Base-by-base conservation (phyloP, 2,888 invertebrate species). In the Leucophora obtusa region DNA sequence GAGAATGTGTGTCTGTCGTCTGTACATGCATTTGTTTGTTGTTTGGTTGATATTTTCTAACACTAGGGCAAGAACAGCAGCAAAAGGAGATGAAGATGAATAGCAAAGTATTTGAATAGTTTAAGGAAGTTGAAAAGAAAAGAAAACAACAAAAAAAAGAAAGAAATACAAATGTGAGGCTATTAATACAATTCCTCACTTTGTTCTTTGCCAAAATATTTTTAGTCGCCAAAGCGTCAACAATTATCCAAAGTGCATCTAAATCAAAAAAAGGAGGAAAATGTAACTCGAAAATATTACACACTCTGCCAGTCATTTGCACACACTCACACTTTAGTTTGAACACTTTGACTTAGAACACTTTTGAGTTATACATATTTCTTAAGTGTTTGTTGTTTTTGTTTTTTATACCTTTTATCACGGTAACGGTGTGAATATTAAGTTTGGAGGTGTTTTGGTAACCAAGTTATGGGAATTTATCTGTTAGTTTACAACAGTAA, bases 121-220 rank as follows among this genome's bases (percentile, higher is more conserved):
- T 81, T 77, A 65, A 77, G 81, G 77, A 81, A 81, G 81, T 81
- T 73, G 51, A 60, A 72, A 53, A 71, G 47, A 54, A 59, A 69
- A 53, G 66, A 65, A 78, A 73, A 80, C 56, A 83, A 70, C 69
- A 50, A 53, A 80, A 68, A 76, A 43, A 79, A 83, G 83, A 78
- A 79, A 86, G 86, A 70, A 75, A 58, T 71, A 75, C 47, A 77
- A 87, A 87, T 87, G 86, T 86, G 84, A 85, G 83, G 86, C 87
- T 87, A 87, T 88, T 87, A 88, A 87, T 88, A 88, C 84, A 86
- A 88, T 87, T 87, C 86, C 85, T 76, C 76, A 80, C 72, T 76
- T 80, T 75, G 58, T 72, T 63, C 86, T 87, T 87, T 87, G 87
- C 86, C 84, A 86, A 86, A 83, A 86, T 87, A 88, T 87, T 87